Percentiles rank a stretch among this genome's conserved stretches.
These are phyloP conservation scores for Chirona hameri DNA, from an alignment of 2,888 invertebrate species.

Conservation along the genomic window DNA sequence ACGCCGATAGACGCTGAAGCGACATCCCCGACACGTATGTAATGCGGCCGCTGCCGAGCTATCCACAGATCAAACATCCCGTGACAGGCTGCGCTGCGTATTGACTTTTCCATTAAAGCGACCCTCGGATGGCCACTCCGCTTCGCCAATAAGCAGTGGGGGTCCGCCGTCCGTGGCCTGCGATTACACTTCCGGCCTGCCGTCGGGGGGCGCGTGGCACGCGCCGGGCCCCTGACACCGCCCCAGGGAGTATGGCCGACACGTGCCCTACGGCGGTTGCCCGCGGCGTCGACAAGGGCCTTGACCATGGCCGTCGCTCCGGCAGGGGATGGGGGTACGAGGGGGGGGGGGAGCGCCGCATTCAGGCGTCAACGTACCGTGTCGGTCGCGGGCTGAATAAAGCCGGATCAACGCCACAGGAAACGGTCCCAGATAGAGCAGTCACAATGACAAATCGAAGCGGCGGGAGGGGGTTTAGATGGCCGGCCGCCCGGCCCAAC, in stretches of 20 bases:
- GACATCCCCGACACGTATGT: not conserved
- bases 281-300: not conserved
- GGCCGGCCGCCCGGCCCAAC: not conserved
- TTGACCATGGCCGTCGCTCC: not conserved
- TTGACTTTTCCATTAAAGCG: not conserved
- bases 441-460: not conserved
- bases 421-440: not conserved
- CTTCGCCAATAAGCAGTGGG: not conserved
- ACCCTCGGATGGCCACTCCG: not conserved
- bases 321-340: no score
- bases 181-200: slow-evolving; percentile 13
- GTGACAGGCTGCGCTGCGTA: not conserved
- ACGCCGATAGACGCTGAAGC: no score
- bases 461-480: not conserved
- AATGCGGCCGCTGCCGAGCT: not conserved
- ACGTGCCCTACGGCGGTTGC: not conserved
- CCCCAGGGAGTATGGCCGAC: not conserved
- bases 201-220: slow-evolving; percentile 1
- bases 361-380: not conserved
- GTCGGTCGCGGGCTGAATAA: not conserved
- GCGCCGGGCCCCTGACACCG: not conserved
- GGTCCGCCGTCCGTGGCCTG: not conserved
- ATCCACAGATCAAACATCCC: not conserved
- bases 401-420: not conserved
- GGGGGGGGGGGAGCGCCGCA: not conserved